Evolutionary conservation across 2,797 vertebrate species (phyloP).

Genomic region (Pipistrellus pygmaeus): DNA sequence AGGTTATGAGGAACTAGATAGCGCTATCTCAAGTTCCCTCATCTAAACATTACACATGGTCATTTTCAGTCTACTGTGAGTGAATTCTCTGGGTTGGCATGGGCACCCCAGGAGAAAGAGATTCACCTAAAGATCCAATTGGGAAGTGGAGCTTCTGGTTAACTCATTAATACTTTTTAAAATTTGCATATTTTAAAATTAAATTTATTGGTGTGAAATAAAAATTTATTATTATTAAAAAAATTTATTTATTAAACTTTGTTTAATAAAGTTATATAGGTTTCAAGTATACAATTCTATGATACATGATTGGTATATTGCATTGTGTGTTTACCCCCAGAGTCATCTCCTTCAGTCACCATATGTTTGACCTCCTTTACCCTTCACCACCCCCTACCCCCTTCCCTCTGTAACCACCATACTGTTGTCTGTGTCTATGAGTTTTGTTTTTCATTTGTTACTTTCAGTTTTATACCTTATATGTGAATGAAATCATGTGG

Average conservation of each 20-base stretch:
- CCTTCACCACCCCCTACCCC: too few species aligned
- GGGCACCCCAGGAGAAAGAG: too few species aligned
- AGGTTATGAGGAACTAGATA: background rate
- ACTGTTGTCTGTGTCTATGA: background rate
- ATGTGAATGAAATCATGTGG: background rate
- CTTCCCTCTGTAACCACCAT: too few species aligned
- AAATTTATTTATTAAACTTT: too few species aligned
- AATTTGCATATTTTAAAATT: background rate
- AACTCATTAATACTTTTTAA: background rate
- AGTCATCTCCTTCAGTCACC: too few species aligned
- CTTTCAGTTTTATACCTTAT: background rate
- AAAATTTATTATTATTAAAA: too few species aligned
- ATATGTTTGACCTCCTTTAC: too few species aligned
- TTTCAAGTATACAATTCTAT: background rate
- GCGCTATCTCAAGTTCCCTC: background rate
- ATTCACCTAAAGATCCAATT: background rate
- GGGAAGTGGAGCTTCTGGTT: background rate
- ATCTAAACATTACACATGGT: background rate
- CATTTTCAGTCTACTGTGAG: fast-evolving
- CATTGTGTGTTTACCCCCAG: too few species aligned
- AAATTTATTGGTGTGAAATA: background rate
- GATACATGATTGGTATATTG: too few species aligned
- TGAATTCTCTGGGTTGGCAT: background rate
- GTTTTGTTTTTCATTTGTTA: background rate
- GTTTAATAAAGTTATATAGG: background rate